These are phyloP conservation scores for Brachyrhaphis roseni DNA, from an alignment of 2,797 vertebrate species.

Conservation along the genomic window DNA sequence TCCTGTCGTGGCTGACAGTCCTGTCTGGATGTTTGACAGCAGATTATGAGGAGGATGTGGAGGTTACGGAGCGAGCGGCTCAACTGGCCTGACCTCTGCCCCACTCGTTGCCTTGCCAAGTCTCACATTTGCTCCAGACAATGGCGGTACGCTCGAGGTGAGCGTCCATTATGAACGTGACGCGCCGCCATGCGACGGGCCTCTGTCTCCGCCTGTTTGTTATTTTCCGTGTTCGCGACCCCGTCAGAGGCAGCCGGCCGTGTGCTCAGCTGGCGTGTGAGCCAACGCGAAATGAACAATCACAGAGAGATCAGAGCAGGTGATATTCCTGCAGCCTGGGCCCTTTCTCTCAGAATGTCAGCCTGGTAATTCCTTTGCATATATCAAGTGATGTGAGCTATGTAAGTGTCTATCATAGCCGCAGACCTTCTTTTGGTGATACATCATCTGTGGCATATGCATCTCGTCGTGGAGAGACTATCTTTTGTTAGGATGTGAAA, in stretches of 20 bases:
- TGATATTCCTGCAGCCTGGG: constrained; percentile 48
- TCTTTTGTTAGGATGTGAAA: constrained; percentile 53
- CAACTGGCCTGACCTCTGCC: constrained; percentile 50
- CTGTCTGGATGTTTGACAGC: constrained; percentile 24
- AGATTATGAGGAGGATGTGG: constrained; percentile 40
- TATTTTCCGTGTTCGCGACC: constrained; percentile 23
- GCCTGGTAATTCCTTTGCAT: constrained; percentile 68
- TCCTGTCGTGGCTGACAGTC: constrained; percentile 26
- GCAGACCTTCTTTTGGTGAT: constrained; percentile 23
- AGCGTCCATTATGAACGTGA: constrained; percentile 56
- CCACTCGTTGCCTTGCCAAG: constrained; percentile 50
- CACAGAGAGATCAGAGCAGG: constrained; percentile 66
- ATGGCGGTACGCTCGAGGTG: constrained; percentile 16
- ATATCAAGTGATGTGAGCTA: constrained; percentile 58
- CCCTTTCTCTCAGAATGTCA: constrained; percentile 68
- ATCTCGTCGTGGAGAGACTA: constrained; percentile 16
- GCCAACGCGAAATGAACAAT: constrained; percentile 74
- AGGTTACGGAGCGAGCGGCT: neutral
- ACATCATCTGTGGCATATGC: constrained; percentile 47
- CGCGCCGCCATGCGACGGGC: constrained; percentile 24
- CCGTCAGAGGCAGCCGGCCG: constrained; percentile 41
- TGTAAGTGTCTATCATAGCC: constrained; percentile 52
- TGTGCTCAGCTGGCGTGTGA: constrained; percentile 67
- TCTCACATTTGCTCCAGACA: constrained; percentile 42
- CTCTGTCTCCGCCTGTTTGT: constrained; percentile 36